A percentile compares a stretch with the other conserved stretches of the same genome.
phyloP scores from a whole-genome alignment of 2,113 vertebrate genomes.

The Butorides virescens region DNA sequence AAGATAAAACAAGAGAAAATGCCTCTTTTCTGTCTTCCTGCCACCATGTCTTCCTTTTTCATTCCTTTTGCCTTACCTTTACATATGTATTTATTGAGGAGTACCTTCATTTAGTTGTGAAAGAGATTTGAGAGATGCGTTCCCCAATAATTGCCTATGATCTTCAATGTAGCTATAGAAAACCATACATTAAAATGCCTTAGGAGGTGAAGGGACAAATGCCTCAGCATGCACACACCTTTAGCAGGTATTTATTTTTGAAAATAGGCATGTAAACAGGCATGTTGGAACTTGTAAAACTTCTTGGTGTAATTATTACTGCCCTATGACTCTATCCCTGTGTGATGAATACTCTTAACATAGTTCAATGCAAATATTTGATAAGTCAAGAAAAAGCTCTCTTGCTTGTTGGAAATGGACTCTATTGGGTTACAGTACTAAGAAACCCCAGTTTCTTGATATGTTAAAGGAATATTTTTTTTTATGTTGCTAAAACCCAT shows the following conservation, averaged over 20 bases:
- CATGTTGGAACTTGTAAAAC: background rate
- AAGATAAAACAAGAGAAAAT: background rate
- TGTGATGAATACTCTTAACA: background rate
- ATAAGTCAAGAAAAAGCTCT: background rate
- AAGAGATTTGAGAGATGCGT: background rate
- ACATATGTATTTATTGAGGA: background rate
- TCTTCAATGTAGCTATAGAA: background rate
- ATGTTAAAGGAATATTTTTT: background rate
- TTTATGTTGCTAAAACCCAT: background rate
- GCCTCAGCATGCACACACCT: slow-evolving; percentile 1
- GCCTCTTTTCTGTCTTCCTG: background rate
- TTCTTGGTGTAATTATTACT: background rate
- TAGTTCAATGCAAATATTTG: background rate
- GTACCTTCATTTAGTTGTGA: background rate
- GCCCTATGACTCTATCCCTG: background rate
- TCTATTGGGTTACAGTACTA: background rate
- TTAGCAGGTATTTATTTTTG: slow-evolving; percentile 32
- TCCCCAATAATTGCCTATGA: background rate
- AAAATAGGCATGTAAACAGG: slow-evolving; percentile 27
- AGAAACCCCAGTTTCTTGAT: background rate
- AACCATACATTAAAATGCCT: background rate
- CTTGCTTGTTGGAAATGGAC: background rate
- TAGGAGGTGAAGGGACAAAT: background rate
- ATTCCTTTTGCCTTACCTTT: background rate
- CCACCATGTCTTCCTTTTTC: background rate